A percentile compares a stretch with the other conserved stretches of the same genome.
Evolutionary conservation across 2,113 vertebrate species (phyloP).

Genomic region (Dipodomys stephensi): DNA sequence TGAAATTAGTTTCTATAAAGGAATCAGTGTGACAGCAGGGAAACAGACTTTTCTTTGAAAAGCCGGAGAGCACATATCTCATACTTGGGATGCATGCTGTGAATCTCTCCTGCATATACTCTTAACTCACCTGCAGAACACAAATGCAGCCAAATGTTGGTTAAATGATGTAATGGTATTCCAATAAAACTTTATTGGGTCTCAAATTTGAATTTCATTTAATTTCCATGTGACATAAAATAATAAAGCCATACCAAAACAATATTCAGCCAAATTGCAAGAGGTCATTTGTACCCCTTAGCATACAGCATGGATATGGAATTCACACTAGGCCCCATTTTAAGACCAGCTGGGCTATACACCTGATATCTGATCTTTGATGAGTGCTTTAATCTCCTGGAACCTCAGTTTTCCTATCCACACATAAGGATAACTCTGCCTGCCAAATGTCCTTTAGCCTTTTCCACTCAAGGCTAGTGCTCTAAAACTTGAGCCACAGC

Average conservation of each 20-base stretch:
- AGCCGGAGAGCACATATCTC: background rate
- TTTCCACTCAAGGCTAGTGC: too few species aligned
- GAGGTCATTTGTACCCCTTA: background rate
- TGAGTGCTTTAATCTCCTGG: background rate
- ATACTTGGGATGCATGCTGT: too few species aligned
- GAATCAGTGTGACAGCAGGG: background rate
- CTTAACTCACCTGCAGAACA: background rate
- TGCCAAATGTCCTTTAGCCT: background rate
- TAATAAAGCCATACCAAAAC: background rate
- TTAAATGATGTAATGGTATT: background rate
- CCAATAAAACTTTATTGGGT: background rate
- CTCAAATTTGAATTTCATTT: background rate
- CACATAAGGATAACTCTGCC: background rate
- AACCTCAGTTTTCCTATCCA: background rate
- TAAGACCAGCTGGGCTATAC: background rate
- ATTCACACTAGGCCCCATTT: background rate
- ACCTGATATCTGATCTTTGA: background rate
- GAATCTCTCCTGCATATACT: background rate
- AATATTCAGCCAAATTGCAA: fast-evolving
- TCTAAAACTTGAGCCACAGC: too few species aligned
- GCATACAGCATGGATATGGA: background rate
- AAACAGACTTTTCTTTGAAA: background rate
- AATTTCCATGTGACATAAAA: background rate
- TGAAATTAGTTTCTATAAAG: background rate
- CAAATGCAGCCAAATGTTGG: background rate